Base-by-base conservation (phyloP, 2,888 invertebrate species). In the Tuta absoluta region DNA sequence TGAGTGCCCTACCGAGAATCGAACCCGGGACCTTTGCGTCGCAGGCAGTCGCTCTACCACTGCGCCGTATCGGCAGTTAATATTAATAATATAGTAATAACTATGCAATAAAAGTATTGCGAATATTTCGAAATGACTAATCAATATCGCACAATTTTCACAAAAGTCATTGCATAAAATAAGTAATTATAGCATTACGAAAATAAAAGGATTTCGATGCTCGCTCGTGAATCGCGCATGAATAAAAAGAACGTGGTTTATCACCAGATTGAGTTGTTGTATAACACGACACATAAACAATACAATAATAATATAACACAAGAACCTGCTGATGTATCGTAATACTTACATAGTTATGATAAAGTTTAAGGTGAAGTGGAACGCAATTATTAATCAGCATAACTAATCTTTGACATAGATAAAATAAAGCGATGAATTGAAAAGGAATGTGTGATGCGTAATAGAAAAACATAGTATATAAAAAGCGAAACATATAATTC, bases 91-190 rank as follows among this genome's bases (percentile, higher is more conserved):
- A 8, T 41, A 33, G 33, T 8, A 8, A 33, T 33, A 33, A 33
- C 33, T 33, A 17, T n/a, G 45, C 45, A 45, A 45, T 45, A 45
- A 45, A 45, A 45, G 17, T n/a, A 45, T 45, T 45, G 45, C n/a
- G 17, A n/a, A 45, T 45, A 45, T 38, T 24, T 62, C 23, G 33
- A 56, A 62, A 65, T 58, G 14, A 48, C 8, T 38, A 64, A 62
- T 65, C 65, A 58, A 61, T 61, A 64, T 45, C 61, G 53, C 24
- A 41, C n/a, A 57, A 60, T 24, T 37, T 60, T 45, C 45, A 45
- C 33, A 45, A 28, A 60, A 60, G 17, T 0, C n/a, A 12, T 59
- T 59, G 37, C 59, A 41, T 23, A 59, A 59, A 59, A 33, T 33
- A 17, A 41, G 17, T 59, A 38, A 41, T 59, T 37, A 41, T 38